Base-by-base conservation (phyloP, 1,140 invertebrate species). In the Gonatopus flavifemur region DNA sequence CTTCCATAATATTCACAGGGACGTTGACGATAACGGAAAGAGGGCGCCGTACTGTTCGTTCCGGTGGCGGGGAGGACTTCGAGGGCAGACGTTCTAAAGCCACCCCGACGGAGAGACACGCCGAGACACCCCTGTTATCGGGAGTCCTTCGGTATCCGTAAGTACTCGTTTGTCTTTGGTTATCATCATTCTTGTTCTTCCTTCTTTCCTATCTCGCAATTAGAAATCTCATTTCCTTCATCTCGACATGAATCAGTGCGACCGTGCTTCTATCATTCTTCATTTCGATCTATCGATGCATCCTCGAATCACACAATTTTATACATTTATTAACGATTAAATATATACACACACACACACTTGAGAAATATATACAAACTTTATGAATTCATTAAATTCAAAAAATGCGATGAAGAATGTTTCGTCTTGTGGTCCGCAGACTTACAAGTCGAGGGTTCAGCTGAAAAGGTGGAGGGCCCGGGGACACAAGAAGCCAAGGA, bases 61-160 rank as follows among this genome's bases (percentile, higher is more conserved):
- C 62, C 46, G 59, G 77, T 80, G 76, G 74, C 76, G 76, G 76
- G 77, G 82, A 78, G 72, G 72, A 81, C 77, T 80, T 69, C 75
- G 75, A 77, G 71, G 78, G 77, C 71, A 80, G 76, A 78, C 75
- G 74, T 76, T 73, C 55, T 55, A 71, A 76, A 72, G 72, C 74
- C 62, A 81, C 78, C 72, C 75, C 76, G 65, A 79, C 72, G 69
- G 65, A 79, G 72, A 76, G 77, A 74, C 72, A 79, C 65, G 70
- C 73, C 68, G 72, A 75, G 74, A 76, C 76, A 68, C 76, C 68
- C 74, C 73, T 71, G 77, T 67, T 67, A 74, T 66, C 70, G 66
- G 67, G 76, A 77, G 72, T 69, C 68, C 64, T 72, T 76, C 66
- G 67, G 66, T 78, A 67, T 76, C 59, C 59, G 76, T 78, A 66